Evolutionary conservation across 2,113 vertebrate species (phyloP).

Genomic region (Gadus chalcogrammus): DNA sequence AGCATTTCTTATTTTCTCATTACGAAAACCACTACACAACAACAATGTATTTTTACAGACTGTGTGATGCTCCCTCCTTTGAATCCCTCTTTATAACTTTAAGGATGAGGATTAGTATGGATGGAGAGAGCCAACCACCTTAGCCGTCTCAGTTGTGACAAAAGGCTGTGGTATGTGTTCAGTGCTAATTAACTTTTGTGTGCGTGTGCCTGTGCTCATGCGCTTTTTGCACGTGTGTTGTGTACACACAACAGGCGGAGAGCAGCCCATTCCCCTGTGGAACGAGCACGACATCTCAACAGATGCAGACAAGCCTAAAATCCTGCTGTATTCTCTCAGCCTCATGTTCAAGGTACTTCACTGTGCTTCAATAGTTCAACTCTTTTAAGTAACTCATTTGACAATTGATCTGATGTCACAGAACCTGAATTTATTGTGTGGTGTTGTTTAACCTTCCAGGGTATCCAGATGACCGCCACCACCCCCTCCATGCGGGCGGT

Average conservation of each 20-base stretch:
- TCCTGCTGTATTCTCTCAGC: conserved; percentile 93
- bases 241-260: conserved; percentile 77
- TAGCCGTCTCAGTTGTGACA: too few species aligned
- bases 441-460: conserved; percentile 63
- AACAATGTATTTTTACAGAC: too few species aligned
- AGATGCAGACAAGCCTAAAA: conserved; percentile 96
- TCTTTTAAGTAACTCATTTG: neutral
- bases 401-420: too few species aligned
- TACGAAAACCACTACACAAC: too few species aligned
- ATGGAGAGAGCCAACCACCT: too few species aligned
- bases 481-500: conserved; percentile 98
- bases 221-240: neutral
- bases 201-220: neutral
- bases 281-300: conserved; percentile 92
- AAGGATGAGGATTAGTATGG: too few species aligned
- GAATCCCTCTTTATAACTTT: too few species aligned
- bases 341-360: conserved; percentile 91
- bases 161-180: too few species aligned
- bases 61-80: too few species aligned
- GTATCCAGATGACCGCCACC: conserved; percentile 97
- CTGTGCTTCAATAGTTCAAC: neutral
- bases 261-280: conserved; percentile 98
- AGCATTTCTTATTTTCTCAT: too few species aligned
- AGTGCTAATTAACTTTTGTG: neutral
- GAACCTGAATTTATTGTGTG: too few species aligned